Evolutionary conservation across 2,113 vertebrate genomes (phyloP), one percentile per base, ranked within the genome.

Genomic region (Ardeotis arabs): DNA sequence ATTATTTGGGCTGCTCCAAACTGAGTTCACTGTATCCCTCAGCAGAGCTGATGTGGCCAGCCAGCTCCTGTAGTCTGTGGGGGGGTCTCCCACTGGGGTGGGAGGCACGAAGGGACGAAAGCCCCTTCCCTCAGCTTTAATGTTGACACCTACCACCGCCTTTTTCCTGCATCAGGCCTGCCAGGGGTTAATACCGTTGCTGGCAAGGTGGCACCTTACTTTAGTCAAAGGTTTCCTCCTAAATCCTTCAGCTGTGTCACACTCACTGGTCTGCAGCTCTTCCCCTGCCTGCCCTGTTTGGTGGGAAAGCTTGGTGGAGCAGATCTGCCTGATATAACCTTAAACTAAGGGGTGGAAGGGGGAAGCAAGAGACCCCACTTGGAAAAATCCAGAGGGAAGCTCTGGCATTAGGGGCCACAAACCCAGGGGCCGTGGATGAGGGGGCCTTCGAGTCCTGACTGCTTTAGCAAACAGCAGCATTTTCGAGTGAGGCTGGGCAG

Each of bases 131-230:
- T 12, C 21, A 4, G 4, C n/a, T 29, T 60, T 16, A 4, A 21
- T 5, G 20, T 28, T 2, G 0, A 13, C 35, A 10, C 47, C 20
- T 16, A 12, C 31, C 41, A 22, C n/a, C 1, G 15, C 20, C 24
- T 41, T 72, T 15, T 31, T 14, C 70, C 52, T 85, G 66, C 85
- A 62, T 10, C 37, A 14, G 59, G 35, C 53, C 33, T 50, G 52
- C 60, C 41, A 56, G 20, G 23, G 52, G 45, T 72, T 60, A 60
- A 28, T 5, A 18, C 1, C 0, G 0, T 19, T 23, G 63, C 62
- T 93, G 55, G 47, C 62, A 44, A 41, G 74, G 24, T 59, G 52
- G 21, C 55, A 68, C 23, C 59, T 68, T 39, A 10, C 21, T 58
- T 49, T 35, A 20, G 0, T 10, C 33, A 44, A 53, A 78, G 56